These are phyloP conservation scores for Marcusenius ussheri DNA, from an alignment of 2,113 vertebrate genomes.

Conservation along the genomic window DNA sequence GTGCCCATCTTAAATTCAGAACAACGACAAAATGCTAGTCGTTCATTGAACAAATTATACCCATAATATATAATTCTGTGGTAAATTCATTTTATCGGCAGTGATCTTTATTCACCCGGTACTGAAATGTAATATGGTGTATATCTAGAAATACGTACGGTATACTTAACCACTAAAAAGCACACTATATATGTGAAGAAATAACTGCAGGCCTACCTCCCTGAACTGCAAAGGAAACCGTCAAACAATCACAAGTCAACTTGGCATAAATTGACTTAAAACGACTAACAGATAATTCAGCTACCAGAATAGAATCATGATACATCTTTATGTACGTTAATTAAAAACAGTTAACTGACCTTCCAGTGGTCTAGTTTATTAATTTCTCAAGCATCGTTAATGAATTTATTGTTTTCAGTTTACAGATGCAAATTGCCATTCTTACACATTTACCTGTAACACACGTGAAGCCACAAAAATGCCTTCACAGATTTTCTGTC, in stretches of 20 bases:
- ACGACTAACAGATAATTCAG: neutral
- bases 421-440: neutral
- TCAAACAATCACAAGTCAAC: neutral
- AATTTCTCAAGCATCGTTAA: neutral
- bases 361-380: neutral
- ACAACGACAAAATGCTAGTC: neutral
- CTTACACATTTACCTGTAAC: neutral
- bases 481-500: neutral
- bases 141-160: neutral
- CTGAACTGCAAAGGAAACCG: neutral
- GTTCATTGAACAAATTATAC: slow-evolving; percentile 38
- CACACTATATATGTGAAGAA: neutral
- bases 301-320: neutral
- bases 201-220: neutral
- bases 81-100: neutral
- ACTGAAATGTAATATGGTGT: neutral
- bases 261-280: neutral
- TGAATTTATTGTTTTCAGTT: neutral
- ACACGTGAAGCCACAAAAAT: neutral
- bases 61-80: slow-evolving; percentile 59
- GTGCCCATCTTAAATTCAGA: neutral
- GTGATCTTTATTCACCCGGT: neutral
- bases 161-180: neutral
- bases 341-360: neutral
- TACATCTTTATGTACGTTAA: neutral